Base-by-base conservation (phyloP, 92 coral and sea anemone genomes). In the Porites cylindrica region DNA sequence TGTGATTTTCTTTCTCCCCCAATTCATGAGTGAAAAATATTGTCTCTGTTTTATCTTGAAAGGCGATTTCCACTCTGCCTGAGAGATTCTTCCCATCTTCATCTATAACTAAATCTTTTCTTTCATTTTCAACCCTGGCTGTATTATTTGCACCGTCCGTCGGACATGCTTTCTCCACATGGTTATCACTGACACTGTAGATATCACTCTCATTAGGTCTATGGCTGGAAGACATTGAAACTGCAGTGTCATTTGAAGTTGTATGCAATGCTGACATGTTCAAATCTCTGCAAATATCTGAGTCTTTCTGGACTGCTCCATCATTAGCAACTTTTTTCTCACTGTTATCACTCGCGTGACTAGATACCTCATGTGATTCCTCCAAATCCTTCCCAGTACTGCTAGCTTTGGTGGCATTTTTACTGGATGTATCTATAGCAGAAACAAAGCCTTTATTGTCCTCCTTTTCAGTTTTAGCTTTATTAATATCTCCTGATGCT, bases 341-440 rank as follows among this genome's bases (percentile, higher is more conserved):
- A 18, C 38, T 7, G 9, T 18, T 56, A 26, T 63, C 73, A 53
- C 10, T 79, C 52, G 24, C 17, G 17, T 11, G 2, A 10, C n/a
- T 9, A 10, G 32, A 23, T 18, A 23, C 83, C 43, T 52, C 50
- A 64, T 11, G 21, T 10, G 38, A 6, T 20, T 7, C 62, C 63
- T n/a, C 62, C 12, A 6, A 16, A 11, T 1, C 21, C 11, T 20
- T 14, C 13, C 51, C 65, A 23, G 72, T 11, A 66, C 56, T 51
- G 24, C 47, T 64, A 13, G 26, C 62, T 20, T 80, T 10, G 43
- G 47, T 38, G 47, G 47, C 47, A 38, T 38, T 79, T 52, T 9
- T 24, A 64, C 11, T 63, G 59, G 83, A 19, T 14, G 14, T 51
- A 63, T 81, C 85, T n/a, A 20, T 61, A 52, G 56, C 59, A 26